Base-by-base conservation (phyloP, 1,140 invertebrate genomes). In the Orius laevigatus region DNA sequence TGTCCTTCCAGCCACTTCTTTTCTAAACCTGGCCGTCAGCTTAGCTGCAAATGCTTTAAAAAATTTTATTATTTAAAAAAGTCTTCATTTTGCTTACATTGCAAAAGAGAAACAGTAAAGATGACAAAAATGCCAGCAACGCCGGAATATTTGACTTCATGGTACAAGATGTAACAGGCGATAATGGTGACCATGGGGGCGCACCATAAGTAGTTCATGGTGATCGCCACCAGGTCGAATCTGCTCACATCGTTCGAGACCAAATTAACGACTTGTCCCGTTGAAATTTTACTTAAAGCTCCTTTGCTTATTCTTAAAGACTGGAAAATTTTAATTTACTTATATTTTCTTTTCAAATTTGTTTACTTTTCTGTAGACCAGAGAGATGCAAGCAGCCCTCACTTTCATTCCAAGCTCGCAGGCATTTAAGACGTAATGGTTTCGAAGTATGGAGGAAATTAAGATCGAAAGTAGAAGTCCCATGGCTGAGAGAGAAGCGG, bases 251-350 rank as follows among this genome's bases (percentile, higher is more conserved):
- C 84, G 59, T 86, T 88, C 1, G 83, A 82, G 36, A 89, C 68
- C 3, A 88, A 62, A 66, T 89, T 89, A 2, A 88, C 81, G 48
- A 90, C 76, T 66, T 90, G 85, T 0, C 86, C 86, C 2, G 79
- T 74, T 4, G 84, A 83, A 1, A 83, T 84, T 53, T 83, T 73
- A 0, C 75, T 76, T 18, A 90, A 55, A 0, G 84, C 77, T 0
- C 70, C 74, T 46, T 67, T 68, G 40, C 35, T 20, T 31, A 49
- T 18, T 16, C 15, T 40, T 49, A 40, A 49, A 16, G 18, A 20
- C 47, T 40, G 35, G 20, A 14, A 18, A 18, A 42, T 49, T 11
- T 49, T 49, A 25, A 41, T 11, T 32, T 14, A 32, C 9, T 46
- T 10, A 35, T 31, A 12, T 14, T n/a, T 36, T 12, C 2, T 35